Evolutionary conservation across 2,113 vertebrate genomes (phyloP).

Genomic region (Rousettus leschenaultii): DNA sequence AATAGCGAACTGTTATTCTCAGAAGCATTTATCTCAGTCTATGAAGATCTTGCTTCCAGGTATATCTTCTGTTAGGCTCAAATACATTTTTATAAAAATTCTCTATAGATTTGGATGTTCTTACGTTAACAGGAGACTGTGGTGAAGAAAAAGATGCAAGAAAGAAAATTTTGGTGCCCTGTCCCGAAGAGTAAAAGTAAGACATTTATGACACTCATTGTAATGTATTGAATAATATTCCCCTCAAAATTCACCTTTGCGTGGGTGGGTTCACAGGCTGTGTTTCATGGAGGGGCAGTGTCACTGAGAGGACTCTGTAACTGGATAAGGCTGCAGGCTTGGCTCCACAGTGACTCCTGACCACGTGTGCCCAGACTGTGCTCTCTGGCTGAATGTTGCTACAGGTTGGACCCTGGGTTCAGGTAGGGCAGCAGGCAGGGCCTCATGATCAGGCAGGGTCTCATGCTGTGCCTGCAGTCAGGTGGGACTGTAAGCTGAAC

Average conservation of each 20-base stretch:
- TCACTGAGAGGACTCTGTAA: neutral
- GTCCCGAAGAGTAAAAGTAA: neutral
- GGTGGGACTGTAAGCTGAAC: neutral
- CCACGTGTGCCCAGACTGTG: neutral
- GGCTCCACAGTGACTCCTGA: neutral
- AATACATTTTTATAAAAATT: too few species aligned
- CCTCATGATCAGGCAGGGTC: too few species aligned
- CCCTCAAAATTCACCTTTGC: too few species aligned
- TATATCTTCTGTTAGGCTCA: too few species aligned
- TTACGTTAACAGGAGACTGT: neutral
- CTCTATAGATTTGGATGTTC: too few species aligned
- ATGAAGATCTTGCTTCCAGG: too few species aligned
- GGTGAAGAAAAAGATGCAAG: neutral
- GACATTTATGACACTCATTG: neutral
- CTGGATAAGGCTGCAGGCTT: neutral
- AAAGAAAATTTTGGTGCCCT: neutral
- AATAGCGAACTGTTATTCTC: too few species aligned
- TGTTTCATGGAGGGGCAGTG: neutral
- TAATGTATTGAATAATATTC: neutral
- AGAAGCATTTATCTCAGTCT: too few species aligned
- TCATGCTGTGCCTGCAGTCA: too few species aligned
- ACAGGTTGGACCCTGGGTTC: neutral
- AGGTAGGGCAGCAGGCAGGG: too few species aligned
- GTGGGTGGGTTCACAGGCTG: neutral
- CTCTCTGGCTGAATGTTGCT: too few species aligned